Evolutionary conservation across 2,113 vertebrate genomes (phyloP), one percentile per base, ranked within the genome.

Genomic region (Strix uralensis): DNA sequence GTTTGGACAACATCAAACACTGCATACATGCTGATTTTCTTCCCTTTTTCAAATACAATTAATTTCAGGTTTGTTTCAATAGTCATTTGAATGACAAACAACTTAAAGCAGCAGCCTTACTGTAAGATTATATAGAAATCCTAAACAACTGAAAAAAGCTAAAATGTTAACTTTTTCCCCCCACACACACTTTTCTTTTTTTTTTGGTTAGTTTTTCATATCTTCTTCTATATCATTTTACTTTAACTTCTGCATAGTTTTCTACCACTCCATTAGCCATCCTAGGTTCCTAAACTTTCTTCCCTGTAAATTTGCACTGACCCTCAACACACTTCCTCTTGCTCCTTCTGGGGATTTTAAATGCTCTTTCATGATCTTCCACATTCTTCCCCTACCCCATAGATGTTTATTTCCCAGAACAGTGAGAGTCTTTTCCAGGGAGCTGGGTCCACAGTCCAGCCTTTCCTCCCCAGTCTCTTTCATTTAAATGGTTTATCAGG

Each of bases 321-420:
- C 88, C 77, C 52, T 83, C 65, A 71, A 69, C 72, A 89, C 49
- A 74, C 17, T 79, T 81, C 86, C 44, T 91, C 47, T 81, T 63
- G 65, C 29, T 81, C 80, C 42, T 93, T 77, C 47, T 63, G 88
- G 30, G 72, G 44, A 75, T 89, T 93, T 94, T 29, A 88, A 90
- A 90, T 19, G 57, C 21, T 88, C 47, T 81, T 94, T 90, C 44
- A 86, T 40, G 52, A 86, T 88, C 57, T 90, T 91, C 72, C 69
- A 91, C 72, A 67, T 92, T 87, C 78, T 89, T 94, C 61, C 81
- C 19, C 52, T 42, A 93, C 73, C 47, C 86, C 34, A 69, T 4
- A 18, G 61, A 92, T 72, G 77, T 79, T 93, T 87, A 71, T 93
- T 95, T 93, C 92, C 88, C 88, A 93, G 86, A 95, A 95, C 18